Conservation (phyloP, 2,113 vertebrate genomes). For the Microcebus murinus region DNA sequence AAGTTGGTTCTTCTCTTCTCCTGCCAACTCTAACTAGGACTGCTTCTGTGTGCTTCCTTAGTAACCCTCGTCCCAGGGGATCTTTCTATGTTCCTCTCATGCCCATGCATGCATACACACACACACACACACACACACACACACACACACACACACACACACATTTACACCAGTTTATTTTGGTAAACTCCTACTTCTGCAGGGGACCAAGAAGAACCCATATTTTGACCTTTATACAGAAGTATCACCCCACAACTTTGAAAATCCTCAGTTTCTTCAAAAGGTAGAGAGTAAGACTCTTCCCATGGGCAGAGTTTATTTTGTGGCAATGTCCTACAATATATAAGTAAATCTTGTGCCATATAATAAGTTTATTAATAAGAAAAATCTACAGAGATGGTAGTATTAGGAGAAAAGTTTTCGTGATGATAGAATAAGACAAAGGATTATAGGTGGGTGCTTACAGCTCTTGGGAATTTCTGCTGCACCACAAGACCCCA, state of each 20-base stretch:
- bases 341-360: background rate
- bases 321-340: background rate
- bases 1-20: background rate
- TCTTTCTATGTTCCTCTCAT: background rate
- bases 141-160: background rate
- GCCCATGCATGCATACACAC: fast-evolving
- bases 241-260: background rate
- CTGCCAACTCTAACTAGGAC: background rate
- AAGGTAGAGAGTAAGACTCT: background rate
- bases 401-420: background rate
- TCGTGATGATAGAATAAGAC: background rate
- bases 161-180: background rate
- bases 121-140: fast-evolving
- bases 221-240: background rate
- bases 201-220: background rate
- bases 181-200: background rate
- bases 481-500: background rate
- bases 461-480: background rate
- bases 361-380: background rate
- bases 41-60: background rate
- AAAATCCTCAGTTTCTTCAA: background rate
- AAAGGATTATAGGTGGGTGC: background rate
- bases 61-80: background rate
- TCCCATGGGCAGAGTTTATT: background rate
- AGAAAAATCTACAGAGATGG: background rate